Evolutionary conservation across 2,113 vertebrate genomes (phyloP), one percentile per base, ranked within the genome.

Genomic region (Myiozetetes cayanensis): DNA sequence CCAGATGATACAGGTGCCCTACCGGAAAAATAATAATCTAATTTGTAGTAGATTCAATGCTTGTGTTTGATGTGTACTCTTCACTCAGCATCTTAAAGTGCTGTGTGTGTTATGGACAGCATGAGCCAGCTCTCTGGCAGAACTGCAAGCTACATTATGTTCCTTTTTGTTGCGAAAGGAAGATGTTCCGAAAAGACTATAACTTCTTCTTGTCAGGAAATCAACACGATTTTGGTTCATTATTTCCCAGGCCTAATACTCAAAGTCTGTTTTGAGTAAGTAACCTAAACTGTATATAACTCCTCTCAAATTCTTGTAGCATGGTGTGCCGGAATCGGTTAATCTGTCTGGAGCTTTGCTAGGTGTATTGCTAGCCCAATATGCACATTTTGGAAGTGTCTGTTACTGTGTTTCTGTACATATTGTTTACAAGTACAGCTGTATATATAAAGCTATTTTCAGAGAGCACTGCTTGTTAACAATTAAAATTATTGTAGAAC

Each of bases 61-160:
- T 95, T 92, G 33, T 50, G 22, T 66, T 95, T 95, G 53, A 90
- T 91, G 87, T 21, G 83, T 66, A 39, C 35, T 94, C 12, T 92
- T 78, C 58, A 58, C 20, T 82, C 52, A 56, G 6, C 37, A 16
- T 76, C 67, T 88, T 53, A 65, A 67, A 76, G 78, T 78, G 47
- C 16, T 82, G 7, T 65, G 55, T 90, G 47, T 41, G n/a, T 25
- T 35, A 65, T 27, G 21, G 83, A 62, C 71, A 91, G 25, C 23
- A 75, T 43, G n/a, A 87, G 19, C 28, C 44, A 73, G n/a, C 43
- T 75, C 96, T 66, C 62, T 91, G 43, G 53, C 55, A 94, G 80
- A 90, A 79, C 1, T 28, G 41, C 50, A 81, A 67, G 33, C 22
- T 87, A 43, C 10, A 66, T 12, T 31, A 19, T 75, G 19, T 59